Conservation (phyloP, 2,888 invertebrate species). For the Aelia acuminata region DNA sequence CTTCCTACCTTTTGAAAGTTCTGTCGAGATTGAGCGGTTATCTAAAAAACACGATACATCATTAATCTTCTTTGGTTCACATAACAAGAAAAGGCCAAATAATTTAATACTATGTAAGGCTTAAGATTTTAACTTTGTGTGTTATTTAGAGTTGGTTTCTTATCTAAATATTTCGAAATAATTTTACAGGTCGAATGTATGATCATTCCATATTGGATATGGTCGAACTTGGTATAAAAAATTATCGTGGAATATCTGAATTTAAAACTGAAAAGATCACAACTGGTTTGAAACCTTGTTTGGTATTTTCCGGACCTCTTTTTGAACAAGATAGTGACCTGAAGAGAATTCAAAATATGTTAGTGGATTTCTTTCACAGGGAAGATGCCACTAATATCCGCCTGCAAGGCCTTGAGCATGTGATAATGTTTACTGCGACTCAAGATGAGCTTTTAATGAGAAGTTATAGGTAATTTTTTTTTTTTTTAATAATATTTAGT, state of each 20-base stretch:
- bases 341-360: conserved; percentile 86
- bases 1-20: conserved; percentile 93
- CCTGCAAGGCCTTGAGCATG: conserved; percentile 94
- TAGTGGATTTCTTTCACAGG: conserved; percentile 93
- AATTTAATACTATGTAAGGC: conserved; percentile 85
- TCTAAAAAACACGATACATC: conserved; percentile 89
- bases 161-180: not conserved
- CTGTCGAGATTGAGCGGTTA: conserved; percentile 82
- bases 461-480: conserved; percentile 73
- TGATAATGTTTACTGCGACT: conserved; percentile 88
- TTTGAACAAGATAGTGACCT: conserved; percentile 89
- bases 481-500: not conserved
- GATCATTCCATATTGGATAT: conserved; percentile 94
- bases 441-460: conserved; percentile 85
- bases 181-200: conserved; percentile 79
- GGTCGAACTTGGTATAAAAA: conserved; percentile 93
- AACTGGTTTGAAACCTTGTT: conserved; percentile 89
- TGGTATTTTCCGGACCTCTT: conserved; percentile 91
- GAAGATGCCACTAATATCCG: conserved; percentile 85
- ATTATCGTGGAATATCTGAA: conserved; percentile 83
- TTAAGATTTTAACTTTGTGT: not conserved
- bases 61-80: conserved; percentile 90
- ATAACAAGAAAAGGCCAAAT: conserved; percentile 95
- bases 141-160: not conserved
- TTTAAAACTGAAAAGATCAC: conserved; percentile 85